Percentiles rank a stretch among this genome's conserved stretches.
These are phyloP conservation scores for Trachelus troglodyta DNA, from an alignment of 2,888 invertebrate species.

Conservation along the genomic window DNA sequence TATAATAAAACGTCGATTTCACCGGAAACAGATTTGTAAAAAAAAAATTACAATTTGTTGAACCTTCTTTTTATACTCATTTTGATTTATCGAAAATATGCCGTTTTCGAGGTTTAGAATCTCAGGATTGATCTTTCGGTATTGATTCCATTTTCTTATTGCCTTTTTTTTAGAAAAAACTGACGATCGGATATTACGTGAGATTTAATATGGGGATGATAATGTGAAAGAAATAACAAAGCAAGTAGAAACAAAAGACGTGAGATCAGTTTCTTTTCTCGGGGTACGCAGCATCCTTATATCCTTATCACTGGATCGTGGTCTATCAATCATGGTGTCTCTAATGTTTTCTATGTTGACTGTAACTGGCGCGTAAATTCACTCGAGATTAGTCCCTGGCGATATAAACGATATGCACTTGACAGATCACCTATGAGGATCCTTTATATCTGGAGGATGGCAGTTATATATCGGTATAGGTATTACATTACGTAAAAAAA, in stretches of 20 bases:
- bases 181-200: too few species aligned
- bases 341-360: slow-evolving; percentile 46
- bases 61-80: too few species aligned
- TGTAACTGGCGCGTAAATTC: slow-evolving; percentile 38
- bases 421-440: slow-evolving; percentile 6
- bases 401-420: slow-evolving; percentile 24
- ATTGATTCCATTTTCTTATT: too few species aligned
- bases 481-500: too few species aligned
- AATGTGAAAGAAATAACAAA: background rate
- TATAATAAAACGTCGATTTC: too few species aligned
- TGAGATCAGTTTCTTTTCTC: background rate
- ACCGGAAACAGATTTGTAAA: too few species aligned
- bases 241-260: background rate
- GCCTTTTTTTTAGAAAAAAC: too few species aligned
- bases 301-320: slow-evolving; percentile 39
- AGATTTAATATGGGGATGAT: background rate
- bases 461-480: too few species aligned
- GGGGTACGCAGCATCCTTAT: slow-evolving; percentile 35
- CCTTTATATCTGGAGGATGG: background rate
- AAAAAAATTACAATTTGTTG: too few species aligned
- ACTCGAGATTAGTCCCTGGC: slow-evolving; percentile 40
- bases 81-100: too few species aligned
- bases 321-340: slow-evolving; percentile 46
- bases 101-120: too few species aligned
- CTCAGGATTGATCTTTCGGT: too few species aligned